Evolutionary conservation across 2,888 invertebrate genomes (phyloP).

Genomic region (Hybos culiciformis): DNA sequence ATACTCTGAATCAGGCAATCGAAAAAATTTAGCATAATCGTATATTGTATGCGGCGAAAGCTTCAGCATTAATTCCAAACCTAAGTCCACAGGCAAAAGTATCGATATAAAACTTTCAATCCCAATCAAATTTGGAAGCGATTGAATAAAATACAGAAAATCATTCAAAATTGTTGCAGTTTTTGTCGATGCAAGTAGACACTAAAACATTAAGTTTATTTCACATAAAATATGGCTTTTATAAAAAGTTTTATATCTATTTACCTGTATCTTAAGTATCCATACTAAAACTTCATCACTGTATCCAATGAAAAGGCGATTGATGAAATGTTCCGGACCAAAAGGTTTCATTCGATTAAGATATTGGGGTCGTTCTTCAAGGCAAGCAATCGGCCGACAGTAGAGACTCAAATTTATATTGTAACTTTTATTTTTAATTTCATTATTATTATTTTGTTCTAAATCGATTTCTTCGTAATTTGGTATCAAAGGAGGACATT

Average conservation of each 20-base stretch:
- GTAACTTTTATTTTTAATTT: neutral
- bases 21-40: slow-evolving; percentile 42
- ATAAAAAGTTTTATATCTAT: neutral
- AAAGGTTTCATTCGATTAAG: slow-evolving; percentile 32
- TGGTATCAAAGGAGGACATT: neutral
- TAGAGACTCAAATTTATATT: slow-evolving; percentile 13
- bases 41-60: slow-evolving; percentile 47
- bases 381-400: slow-evolving; percentile 28
- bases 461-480: neutral
- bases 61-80: slow-evolving; percentile 41
- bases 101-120: slow-evolving; percentile 39
- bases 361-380: slow-evolving; percentile 29
- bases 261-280: slow-evolving; percentile 27
- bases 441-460: neutral
- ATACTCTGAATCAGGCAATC: neutral
- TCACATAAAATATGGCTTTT: neutral
- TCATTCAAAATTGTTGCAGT: slow-evolving; percentile 39
- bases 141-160: slow-evolving; percentile 45
- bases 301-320: slow-evolving; percentile 29
- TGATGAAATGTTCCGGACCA: slow-evolving; percentile 26
- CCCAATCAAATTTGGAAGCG: slow-evolving; percentile 41
- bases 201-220: slow-evolving; percentile 13
- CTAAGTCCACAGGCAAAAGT: slow-evolving; percentile 38
- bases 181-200: slow-evolving; percentile 43
- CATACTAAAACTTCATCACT: slow-evolving; percentile 26